phyloP scores from a whole-genome alignment of 1,140 invertebrate species.

The Ylistrum balloti region DNA sequence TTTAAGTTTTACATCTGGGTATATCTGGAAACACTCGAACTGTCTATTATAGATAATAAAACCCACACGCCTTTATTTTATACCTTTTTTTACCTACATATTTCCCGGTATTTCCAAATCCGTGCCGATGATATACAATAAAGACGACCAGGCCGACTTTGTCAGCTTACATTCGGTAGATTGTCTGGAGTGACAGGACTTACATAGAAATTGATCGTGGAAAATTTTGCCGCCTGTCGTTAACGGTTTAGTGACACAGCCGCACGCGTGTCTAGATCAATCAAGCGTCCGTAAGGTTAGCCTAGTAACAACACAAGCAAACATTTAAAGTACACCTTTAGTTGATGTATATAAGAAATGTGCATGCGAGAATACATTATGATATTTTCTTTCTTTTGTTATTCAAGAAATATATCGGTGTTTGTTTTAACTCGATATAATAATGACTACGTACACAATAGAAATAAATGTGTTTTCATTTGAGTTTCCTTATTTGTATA shows the following conservation, averaged over 20 bases:
- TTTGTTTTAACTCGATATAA: not conserved
- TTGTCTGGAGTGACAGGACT: not conserved
- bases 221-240: conserved; percentile 33
- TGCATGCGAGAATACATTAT: no score
- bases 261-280: not conserved
- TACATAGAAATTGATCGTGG: conserved; percentile 22
- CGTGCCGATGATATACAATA: not conserved
- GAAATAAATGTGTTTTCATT: no score
- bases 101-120: not conserved
- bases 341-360: not conserved
- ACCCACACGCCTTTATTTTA: not conserved
- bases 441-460: no score
- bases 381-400: no score
- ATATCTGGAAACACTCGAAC: not conserved
- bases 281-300: not conserved
- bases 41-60: not conserved
- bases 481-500: no score
- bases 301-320: not conserved
- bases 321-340: not conserved
- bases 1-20: not conserved
- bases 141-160: not conserved
- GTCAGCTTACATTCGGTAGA: not conserved
- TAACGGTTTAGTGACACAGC: not conserved
- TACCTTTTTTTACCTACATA: not conserved
- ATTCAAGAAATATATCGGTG: no score